Evolutionary conservation across 1,140 invertebrate species (phyloP).

Genomic region (Arion vulgaris): DNA sequence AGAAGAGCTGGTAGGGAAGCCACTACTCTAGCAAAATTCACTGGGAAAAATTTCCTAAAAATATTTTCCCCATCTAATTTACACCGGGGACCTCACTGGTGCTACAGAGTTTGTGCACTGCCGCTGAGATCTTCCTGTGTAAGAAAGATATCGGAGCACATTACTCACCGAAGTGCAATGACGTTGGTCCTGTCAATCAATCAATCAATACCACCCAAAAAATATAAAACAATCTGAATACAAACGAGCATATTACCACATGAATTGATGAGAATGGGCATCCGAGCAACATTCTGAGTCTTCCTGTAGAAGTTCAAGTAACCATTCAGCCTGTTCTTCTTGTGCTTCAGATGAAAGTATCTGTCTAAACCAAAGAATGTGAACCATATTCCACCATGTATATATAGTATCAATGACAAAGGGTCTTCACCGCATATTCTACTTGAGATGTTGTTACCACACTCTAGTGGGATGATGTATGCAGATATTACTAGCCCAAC

Average conservation of each 20-base stretch:
- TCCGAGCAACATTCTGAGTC: slow-evolving; percentile 56
- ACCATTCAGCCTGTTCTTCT: slow-evolving; percentile 55
- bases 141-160: too few species aligned
- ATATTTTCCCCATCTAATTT: too few species aligned
- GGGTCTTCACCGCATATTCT: slow-evolving; percentile 25
- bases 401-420: slow-evolving; percentile 49
- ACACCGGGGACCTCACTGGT: too few species aligned
- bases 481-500: slow-evolving; percentile 21
- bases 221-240: too few species aligned
- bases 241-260: slow-evolving; percentile 56
- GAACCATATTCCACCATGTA: slow-evolving; percentile 61
- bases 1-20: too few species aligned
- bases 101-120: too few species aligned
- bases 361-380: slow-evolving; percentile 52
- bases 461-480: slow-evolving; percentile 45
- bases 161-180: too few species aligned
- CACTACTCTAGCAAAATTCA: too few species aligned
- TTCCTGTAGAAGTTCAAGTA: slow-evolving; percentile 64
- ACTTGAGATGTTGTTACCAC: slow-evolving; percentile 26
- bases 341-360: slow-evolving; percentile 53
- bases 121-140: too few species aligned
- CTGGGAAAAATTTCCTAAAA: too few species aligned
- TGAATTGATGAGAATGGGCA: slow-evolving; percentile 57
- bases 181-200: too few species aligned
- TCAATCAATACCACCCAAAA: too few species aligned